These are phyloP conservation scores for Rhinoptilus africanus DNA, from an alignment of 2,113 vertebrate species.

Conservation along the genomic window DNA sequence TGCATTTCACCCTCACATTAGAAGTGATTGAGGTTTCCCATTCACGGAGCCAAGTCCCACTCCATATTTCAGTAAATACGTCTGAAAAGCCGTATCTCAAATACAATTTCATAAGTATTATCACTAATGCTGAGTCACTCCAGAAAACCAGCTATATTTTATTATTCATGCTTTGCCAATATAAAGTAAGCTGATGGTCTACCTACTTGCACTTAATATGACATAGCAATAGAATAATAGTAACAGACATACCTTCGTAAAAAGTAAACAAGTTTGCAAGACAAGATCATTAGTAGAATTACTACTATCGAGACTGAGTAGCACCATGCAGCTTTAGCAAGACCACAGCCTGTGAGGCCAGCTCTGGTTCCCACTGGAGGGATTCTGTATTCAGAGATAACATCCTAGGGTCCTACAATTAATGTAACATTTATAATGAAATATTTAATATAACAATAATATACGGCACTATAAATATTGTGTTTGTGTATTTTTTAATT, in stretches of 20 bases:
- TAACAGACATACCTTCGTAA: background rate
- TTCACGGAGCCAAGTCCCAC: background rate
- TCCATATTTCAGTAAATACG: background rate
- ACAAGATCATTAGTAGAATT: constrained; percentile 15
- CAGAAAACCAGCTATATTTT: background rate
- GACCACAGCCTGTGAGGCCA: constrained; percentile 1
- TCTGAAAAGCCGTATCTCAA: background rate
- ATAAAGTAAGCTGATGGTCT: background rate
- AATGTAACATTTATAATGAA: background rate
- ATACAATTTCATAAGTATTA: background rate
- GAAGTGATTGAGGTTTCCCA: background rate
- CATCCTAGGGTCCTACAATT: background rate
- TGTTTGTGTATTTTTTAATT: background rate
- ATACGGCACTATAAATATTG: background rate
- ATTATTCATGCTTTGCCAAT: background rate
- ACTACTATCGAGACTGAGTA: background rate
- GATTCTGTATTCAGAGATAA: constrained; percentile 23
- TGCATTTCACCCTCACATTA: background rate
- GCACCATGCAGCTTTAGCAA: constrained; percentile 5
- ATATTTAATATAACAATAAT: background rate
- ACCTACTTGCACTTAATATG: background rate
- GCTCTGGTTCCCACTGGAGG: background rate
- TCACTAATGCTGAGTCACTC: background rate
- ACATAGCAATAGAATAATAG: background rate
- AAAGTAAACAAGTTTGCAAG: constrained; percentile 31